Evolutionary conservation across 2,113 vertebrate species (phyloP).

Genomic region (Melanerpes formicivorus): DNA sequence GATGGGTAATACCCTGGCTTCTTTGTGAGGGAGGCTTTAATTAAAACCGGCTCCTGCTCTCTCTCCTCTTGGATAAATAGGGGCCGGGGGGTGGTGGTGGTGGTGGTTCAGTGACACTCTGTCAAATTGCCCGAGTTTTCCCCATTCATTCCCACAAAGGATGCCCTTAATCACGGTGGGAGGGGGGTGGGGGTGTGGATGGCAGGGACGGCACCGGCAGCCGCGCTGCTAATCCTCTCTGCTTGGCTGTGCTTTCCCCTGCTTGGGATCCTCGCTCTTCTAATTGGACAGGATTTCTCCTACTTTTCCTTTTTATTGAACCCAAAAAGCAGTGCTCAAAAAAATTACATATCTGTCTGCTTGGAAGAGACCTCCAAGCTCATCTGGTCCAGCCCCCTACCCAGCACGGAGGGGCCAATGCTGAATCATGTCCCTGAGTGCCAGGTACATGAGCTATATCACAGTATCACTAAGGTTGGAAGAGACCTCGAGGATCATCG

Average conservation of each 20-base stretch:
- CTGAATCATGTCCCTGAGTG: too few relatives aligned
- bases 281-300: neutral
- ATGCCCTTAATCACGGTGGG: slow-evolving; percentile 11
- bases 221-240: neutral
- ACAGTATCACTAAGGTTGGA: too few relatives aligned
- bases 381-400: too few relatives aligned
- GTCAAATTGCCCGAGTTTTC: slow-evolving; percentile 43
- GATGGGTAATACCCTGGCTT: slow-evolving; percentile 41
- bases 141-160: slow-evolving; percentile 46
- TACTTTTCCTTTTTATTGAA: neutral
- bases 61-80: slow-evolving; percentile 46
- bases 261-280: neutral
- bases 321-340: neutral
- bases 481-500: too few relatives aligned
- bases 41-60: slow-evolving; percentile 60
- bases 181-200: neutral
- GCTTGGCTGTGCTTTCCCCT: neutral
- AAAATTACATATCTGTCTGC: too few relatives aligned
- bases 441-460: too few relatives aligned
- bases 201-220: neutral
- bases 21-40: slow-evolving; percentile 57
- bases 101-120: slow-evolving; percentile 46
- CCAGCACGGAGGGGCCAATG: too few relatives aligned
- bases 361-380: too few relatives aligned
- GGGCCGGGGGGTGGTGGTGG: neutral